phyloP scores from a whole-genome alignment of 2,797 vertebrate species.

The Chromobotia macracanthus region DNA sequence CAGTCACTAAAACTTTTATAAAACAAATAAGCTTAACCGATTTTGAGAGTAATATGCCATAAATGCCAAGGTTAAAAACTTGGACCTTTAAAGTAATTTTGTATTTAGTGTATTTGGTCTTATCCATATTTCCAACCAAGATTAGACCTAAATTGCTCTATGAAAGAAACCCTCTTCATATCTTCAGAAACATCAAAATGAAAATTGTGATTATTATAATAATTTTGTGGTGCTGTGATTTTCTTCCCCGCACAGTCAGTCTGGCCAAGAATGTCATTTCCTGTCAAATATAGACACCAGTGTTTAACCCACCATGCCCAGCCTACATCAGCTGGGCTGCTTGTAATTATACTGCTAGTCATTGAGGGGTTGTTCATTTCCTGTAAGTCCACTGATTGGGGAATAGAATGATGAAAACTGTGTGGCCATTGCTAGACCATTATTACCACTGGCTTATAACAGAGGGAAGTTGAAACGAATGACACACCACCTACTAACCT shows the following conservation, averaged over 20 bases:
- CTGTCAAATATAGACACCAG: slow-evolving; percentile 33
- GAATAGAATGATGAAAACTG: slow-evolving; percentile 28
- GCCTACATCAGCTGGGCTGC: slow-evolving; percentile 23
- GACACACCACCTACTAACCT: slow-evolving; percentile 15
- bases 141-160: slow-evolving; percentile 31
- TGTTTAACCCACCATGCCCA: slow-evolving; percentile 25
- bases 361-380: slow-evolving; percentile 42
- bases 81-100: slow-evolving; percentile 19
- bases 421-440: slow-evolving; percentile 11
- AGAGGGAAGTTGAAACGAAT: slow-evolving; percentile 20
- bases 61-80: slow-evolving; percentile 7
- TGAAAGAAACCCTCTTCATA: slow-evolving; percentile 33
- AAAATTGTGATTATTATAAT: slow-evolving; percentile 29
- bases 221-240: slow-evolving; percentile 24
- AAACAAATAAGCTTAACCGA: too few relatives aligned
- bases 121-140: slow-evolving; percentile 21
- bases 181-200: slow-evolving; percentile 27
- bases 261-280: slow-evolving; percentile 31
- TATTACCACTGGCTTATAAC: slow-evolving; percentile 15
- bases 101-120: slow-evolving; percentile 14
- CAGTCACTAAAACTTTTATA: too few relatives aligned
- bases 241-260: slow-evolving; percentile 24
- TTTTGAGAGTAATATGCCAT: too few relatives aligned
- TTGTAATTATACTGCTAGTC: slow-evolving; percentile 44
- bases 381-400: slow-evolving; percentile 46